Conservation (phyloP, 37 sponge, comb jelly and placozoan species). For the Lycopodina hypogea region DNA sequence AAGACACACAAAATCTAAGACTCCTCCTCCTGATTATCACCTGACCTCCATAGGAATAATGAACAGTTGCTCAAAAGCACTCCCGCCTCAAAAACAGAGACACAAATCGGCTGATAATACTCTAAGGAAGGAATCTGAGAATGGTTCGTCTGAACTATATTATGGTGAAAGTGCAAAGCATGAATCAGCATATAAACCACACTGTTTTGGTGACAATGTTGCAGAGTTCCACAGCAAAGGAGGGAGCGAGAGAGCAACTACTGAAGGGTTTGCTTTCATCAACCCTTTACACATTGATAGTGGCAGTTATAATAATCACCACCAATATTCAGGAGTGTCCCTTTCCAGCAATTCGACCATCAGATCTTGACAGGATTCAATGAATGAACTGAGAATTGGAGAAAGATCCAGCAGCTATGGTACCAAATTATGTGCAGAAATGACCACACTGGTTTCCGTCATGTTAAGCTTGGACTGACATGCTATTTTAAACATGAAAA, state of each 20-base stretch:
- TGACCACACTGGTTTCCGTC: no score
- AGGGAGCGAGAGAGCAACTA: no score
- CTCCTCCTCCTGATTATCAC: slow-evolving; percentile 21
- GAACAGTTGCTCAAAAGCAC: not conserved
- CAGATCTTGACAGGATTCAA: no score
- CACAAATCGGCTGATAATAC: slow-evolving; percentile 23
- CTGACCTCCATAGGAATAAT: not conserved
- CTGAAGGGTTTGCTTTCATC: not conserved
- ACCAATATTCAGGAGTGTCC: slow-evolving; percentile 8
- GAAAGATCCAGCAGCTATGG: not conserved
- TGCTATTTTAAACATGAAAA: not conserved
- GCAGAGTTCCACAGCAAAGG: not conserved
- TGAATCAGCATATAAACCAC: not conserved
- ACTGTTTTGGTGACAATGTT: slow-evolving; percentile 16
- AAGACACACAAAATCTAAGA: slow-evolving; percentile 21
- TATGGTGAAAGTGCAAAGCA: not conserved
- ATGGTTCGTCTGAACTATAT: no score
- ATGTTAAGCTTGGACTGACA: not conserved
- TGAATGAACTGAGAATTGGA: no score
- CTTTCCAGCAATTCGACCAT: not conserved
- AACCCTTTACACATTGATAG: not conserved
- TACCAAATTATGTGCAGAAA: no score
- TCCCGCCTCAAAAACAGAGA: slow-evolving; percentile 7
- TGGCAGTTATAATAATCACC: not conserved
- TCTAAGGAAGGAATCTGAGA: not conserved